Base-by-base conservation (phyloP, 1,140 invertebrate species). In the Zaprionus camerounensis region DNA sequence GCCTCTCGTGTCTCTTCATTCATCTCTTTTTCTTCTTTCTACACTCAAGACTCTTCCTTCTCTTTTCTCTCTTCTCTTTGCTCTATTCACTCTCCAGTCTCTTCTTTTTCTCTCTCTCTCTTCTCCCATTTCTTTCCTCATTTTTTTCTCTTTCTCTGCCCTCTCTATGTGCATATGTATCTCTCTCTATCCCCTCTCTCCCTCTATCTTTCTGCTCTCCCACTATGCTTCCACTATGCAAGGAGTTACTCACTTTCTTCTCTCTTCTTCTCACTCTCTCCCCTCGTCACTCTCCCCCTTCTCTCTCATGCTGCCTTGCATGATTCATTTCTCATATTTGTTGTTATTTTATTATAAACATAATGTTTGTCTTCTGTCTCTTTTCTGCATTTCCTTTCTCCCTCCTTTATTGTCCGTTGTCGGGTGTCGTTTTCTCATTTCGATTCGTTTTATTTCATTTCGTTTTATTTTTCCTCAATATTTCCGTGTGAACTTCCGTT, bases 401-500 rank as follows among this genome's bases (percentile, higher is more conserved):
- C 34, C 34, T 64, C 70, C 55, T 66, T 76, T 86, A 76, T 5
- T 26, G 82, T 86, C 70, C 70, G 62, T 65, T 38, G 36, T 20
- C 31, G 64, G 53, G 28, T 66, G 71, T 67, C 61, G 82, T 64
- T 74, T 63, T 78, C 67, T 71, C 44, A 51, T 49, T 74, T 76
- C 38, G 13, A n/a, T 41, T 56, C 36, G 38, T 78, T 81, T 74
- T 71, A 80, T 83, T 82, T 71, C 53, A 51, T 84, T 84, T 81
- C 80, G 64, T 81, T 77, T 84, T 72, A 71, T 82, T 78, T 87
- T 81, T 70, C 58, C 71, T 81, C 84, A 85, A 90, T 90, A 90
- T 88, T 88, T 88, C 84, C 85, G 86, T 88, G 85, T 88, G 86
- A 88, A 88, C 85, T 88, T 88, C 85, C 85, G 85, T 82, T 88